Conservation (phyloP, 2,888 invertebrate genomes). For the Melikaiella ostensackeni region DNA sequence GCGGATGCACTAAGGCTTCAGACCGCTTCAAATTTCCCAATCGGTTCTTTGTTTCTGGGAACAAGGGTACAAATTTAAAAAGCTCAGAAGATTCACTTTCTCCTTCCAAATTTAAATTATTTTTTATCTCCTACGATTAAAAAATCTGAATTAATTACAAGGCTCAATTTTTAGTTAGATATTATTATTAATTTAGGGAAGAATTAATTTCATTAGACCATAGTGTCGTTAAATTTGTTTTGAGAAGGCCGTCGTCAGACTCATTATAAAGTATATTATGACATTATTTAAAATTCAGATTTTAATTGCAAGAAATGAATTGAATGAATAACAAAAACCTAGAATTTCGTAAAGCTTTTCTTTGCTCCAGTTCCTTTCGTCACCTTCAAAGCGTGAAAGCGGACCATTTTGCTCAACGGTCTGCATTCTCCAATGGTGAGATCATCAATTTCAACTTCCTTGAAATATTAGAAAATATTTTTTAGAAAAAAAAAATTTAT, state of each 20-base stretch:
- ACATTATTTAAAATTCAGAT: constrained; percentile 45
- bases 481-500: constrained; percentile 10
- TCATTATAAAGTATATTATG: constrained; percentile 80
- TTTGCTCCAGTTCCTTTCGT: constrained; percentile 94
- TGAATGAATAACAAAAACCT: constrained; percentile 71
- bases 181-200: not conserved
- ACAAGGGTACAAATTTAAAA: too few relatives aligned
- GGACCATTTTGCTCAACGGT: too few relatives aligned
- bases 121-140: not conserved
- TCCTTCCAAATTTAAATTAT: not conserved
- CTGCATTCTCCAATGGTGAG: too few relatives aligned
- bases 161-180: not conserved
- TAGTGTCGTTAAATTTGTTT: too few relatives aligned
- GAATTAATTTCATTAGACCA: constrained; percentile 64
- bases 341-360: constrained; percentile 98
- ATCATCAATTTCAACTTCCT: constrained; percentile 97
- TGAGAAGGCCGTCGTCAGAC: constrained; percentile 88
- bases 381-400: constrained; percentile 92
- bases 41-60: too few relatives aligned
- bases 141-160: not conserved
- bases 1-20: too few relatives aligned
- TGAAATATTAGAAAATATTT: constrained; percentile 79
- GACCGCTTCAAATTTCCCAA: too few relatives aligned
- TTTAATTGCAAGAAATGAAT: constrained; percentile 17
- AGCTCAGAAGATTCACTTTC: constrained; percentile 3